Evolutionary conservation across 2,113 vertebrate genomes (phyloP), one percentile per base, ranked within the genome.

Genomic region (Burhinus oedicnemus): DNA sequence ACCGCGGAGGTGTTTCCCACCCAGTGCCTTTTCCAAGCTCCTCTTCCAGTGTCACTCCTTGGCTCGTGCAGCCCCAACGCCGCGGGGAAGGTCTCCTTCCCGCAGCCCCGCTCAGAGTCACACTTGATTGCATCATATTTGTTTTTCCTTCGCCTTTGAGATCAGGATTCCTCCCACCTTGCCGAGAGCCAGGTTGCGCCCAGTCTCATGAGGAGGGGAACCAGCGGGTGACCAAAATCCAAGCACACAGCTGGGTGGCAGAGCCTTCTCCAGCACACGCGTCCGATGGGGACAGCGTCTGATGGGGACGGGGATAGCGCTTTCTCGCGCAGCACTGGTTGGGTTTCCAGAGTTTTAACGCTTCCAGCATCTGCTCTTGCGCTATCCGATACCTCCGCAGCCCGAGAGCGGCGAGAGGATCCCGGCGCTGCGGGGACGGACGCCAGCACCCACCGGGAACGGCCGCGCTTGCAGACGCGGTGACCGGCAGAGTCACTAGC

Each of bases 321-420:
- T 3, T 27, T 22, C 26, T 6, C 12, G 1, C 36, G 29, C 8
- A 1, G 10, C 2, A 2, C 2, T 3, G 32, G 6, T 3, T 7
- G 69, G 21, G 8, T 30, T 11, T 8, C 5, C 4, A 17, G 62
- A 15, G 9, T 6, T 83, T 64, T 47, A 22, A 45, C 1, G 2
- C 20, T 42, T 13, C 0, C 25, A 60, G 70, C 87, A 23, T 66
- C 87, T 4, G 5, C 27, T 47, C n/a, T 21, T 1, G 75, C 0
- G 9, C 72, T 12, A 1, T 6, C 5, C 0, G 40, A 15, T 2
- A 34, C 65, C 83, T 55, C 49, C 11, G 4, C 52, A 60, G 77
- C 80, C 87, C 3, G 22, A 36, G 7, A 14, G 32, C 30, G 0
- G 64, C 2, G 11, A 30, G 77, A 4, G 71, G 45, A 76, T 15